Evolutionary conservation across 2,797 vertebrate genomes (phyloP).

Genomic region (Botia kubotai): DNA sequence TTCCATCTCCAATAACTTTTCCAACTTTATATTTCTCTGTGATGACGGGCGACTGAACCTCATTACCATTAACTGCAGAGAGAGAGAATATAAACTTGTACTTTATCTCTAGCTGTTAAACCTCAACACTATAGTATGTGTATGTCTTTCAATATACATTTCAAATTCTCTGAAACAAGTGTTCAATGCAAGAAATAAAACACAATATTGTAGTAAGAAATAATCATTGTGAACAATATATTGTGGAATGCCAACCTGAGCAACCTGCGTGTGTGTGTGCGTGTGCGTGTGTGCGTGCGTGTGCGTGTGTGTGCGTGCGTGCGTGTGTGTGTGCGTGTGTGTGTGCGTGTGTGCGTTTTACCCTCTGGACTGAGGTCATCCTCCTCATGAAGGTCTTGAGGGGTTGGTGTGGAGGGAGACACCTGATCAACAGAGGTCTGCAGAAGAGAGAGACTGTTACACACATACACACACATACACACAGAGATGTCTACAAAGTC

Average conservation of each 20-base stretch:
- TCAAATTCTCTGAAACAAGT: too few relatives aligned
- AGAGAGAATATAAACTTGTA: not conserved
- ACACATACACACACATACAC: not conserved
- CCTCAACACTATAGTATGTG: too few relatives aligned
- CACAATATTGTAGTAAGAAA: too few relatives aligned
- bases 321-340: not conserved
- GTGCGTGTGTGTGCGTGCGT: not conserved
- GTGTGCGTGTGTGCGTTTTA: constrained; percentile 58
- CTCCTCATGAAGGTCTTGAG: constrained; percentile 82
- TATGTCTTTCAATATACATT: too few relatives aligned
- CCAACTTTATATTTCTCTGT: constrained; percentile 90
- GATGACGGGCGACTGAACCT: constrained; percentile 84
- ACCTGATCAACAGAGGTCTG: constrained; percentile 82
- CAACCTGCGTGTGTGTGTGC: not conserved
- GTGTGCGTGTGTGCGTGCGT: not conserved
- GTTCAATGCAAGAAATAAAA: too few relatives aligned
- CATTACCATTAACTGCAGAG: constrained; percentile 89
- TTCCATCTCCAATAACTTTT: constrained; percentile 89
- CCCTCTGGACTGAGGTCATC: constrained; percentile 84
- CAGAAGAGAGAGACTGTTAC: not conserved
- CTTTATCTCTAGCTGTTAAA: too few relatives aligned
- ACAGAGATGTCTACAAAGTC: not conserved
- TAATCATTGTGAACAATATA: too few relatives aligned
- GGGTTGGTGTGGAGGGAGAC: constrained; percentile 74
- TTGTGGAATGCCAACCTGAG: too few relatives aligned